These are phyloP conservation scores for Paedocypris micromegethes DNA, from an alignment of 2,797 vertebrate genomes.

Conservation along the genomic window DNA sequence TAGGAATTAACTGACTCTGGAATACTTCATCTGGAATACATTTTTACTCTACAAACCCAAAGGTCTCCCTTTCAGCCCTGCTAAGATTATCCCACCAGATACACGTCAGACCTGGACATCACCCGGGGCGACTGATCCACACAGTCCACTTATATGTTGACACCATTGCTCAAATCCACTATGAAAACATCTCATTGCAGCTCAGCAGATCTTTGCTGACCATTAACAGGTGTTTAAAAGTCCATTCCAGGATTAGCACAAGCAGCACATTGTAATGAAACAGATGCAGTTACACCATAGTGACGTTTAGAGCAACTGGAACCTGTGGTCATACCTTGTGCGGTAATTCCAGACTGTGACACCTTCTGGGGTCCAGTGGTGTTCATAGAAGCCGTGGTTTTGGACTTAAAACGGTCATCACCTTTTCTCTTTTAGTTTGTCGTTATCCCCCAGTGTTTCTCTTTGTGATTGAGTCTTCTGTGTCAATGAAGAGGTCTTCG, in stretches of 20 bases:
- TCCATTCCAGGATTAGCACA: constrained; percentile 18
- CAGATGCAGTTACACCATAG: constrained; percentile 8
- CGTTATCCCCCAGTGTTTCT: constrained; percentile 34
- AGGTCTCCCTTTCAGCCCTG: neutral
- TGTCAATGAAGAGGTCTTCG: constrained; percentile 30
- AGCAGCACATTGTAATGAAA: constrained; percentile 7
- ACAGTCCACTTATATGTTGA: neutral
- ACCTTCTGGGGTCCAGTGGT: constrained; percentile 58
- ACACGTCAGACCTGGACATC: constrained; percentile 21
- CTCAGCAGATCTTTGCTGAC: neutral
- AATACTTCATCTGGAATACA: neutral
- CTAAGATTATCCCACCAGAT: constrained; percentile 22
- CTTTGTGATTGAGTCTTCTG: constrained; percentile 28
- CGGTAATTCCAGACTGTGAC: constrained; percentile 49
- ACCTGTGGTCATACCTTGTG: constrained; percentile 18
- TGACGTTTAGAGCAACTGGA: constrained; percentile 8
- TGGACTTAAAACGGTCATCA: constrained; percentile 60
- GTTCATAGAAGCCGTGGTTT: constrained; percentile 55
- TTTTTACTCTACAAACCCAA: neutral
- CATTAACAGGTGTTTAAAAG: constrained; percentile 26
- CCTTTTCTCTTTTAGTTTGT: constrained; percentile 18
- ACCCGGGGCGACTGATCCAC: constrained; percentile 17
- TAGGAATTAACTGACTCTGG: constrained; percentile 7
- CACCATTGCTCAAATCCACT: constrained; percentile 13
- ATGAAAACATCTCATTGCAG: constrained; percentile 4